phyloP scores from a whole-genome alignment of 2,113 vertebrate species.

The Pongo abelii region DNA sequence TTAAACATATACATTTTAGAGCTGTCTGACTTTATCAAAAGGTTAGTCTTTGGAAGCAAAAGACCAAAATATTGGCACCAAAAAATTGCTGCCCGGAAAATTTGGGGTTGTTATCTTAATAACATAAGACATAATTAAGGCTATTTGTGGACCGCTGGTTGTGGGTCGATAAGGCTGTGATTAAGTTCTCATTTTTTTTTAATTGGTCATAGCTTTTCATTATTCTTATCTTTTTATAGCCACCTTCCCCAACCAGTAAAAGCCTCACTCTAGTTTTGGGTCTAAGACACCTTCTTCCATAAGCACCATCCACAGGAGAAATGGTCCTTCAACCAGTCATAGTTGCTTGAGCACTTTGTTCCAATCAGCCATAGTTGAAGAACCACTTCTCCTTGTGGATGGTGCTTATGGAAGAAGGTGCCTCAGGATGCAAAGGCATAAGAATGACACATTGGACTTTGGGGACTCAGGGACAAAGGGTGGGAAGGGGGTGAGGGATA shows the following conservation, averaged over 20 bases:
- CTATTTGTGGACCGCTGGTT: slow-evolving; percentile 49
- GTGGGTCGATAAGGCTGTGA: slow-evolving; percentile 63
- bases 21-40: slow-evolving; percentile 63
- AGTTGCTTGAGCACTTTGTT: background rate
- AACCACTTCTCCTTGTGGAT: no score
- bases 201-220: slow-evolving; percentile 50
- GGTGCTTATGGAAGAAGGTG: no score
- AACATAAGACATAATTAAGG: slow-evolving; percentile 73
- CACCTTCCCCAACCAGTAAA: slow-evolving; percentile 42
- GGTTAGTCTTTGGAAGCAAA: slow-evolving; percentile 58
- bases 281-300: slow-evolving; percentile 12
- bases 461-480: no score
- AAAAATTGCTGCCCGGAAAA: slow-evolving; percentile 73
- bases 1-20: slow-evolving; percentile 66
- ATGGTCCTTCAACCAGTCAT: slow-evolving; percentile 18
- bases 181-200: slow-evolving; percentile 62
- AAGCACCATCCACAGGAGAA: slow-evolving; percentile 38
- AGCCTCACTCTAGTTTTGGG: slow-evolving; percentile 37
- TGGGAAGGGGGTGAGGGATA: no score
- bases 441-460: no score
- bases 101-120: slow-evolving; percentile 76
- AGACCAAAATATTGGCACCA: slow-evolving; percentile 77
- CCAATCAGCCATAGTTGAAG: no score
- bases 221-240: slow-evolving; percentile 66
- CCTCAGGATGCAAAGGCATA: no score